phyloP scores from a whole-genome alignment of 2,113 vertebrate species.

The Charadrius vociferus region DNA sequence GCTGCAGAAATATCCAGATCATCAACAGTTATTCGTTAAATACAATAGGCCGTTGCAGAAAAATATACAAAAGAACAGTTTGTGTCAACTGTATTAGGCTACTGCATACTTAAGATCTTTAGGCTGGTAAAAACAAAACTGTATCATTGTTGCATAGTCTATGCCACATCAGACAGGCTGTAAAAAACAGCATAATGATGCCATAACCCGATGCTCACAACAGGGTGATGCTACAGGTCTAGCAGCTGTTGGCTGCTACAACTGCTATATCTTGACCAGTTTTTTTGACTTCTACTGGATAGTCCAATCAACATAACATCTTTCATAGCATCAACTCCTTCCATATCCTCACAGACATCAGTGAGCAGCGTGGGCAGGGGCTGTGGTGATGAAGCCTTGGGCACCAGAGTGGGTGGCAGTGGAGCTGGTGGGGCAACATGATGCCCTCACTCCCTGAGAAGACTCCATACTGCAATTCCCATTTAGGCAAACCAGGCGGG shows the following conservation, averaged over 20 bases:
- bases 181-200: background rate
- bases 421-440: background rate
- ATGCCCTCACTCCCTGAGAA: background rate
- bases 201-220: background rate
- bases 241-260: background rate
- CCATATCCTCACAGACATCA: background rate
- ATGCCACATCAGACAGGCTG: background rate
- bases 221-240: background rate
- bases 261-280: rapidly evolving
- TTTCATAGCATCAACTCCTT: background rate
- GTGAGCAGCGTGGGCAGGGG: background rate
- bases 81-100: background rate
- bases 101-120: background rate
- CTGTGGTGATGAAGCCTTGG: background rate
- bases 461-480: background rate
- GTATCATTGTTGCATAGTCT: background rate
- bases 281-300: background rate
- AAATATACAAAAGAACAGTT: background rate
- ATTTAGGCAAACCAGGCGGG: background rate
- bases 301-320: background rate
- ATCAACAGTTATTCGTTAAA: background rate
- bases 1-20: too few species aligned
- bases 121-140: background rate
- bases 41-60: background rate
- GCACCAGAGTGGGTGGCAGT: background rate